Conservation (phyloP, 2,888 invertebrate species). For the Acleris cristana region DNA sequence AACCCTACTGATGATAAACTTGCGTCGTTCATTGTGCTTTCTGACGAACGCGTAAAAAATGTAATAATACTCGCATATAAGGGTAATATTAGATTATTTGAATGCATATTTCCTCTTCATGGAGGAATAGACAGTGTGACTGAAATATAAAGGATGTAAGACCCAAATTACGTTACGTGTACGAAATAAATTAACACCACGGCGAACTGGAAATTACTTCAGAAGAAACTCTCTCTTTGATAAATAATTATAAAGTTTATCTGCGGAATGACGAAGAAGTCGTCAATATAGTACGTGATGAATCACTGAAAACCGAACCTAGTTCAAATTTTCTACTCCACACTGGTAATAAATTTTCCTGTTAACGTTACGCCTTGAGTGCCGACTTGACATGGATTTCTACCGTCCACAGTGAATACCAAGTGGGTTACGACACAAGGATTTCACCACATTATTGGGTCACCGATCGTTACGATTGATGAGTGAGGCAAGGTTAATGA, state of each 20-base stretch:
- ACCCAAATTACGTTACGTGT: conserved; percentile 22
- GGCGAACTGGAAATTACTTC: not conserved
- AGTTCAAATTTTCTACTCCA: conserved; percentile 48
- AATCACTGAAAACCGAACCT: conserved; percentile 16
- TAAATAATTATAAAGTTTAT: too few species aligned
- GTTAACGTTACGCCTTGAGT: conserved; percentile 65
- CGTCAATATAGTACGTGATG: not conserved
- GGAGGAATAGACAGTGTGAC: conserved; percentile 33
- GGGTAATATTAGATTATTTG: conserved; percentile 52
- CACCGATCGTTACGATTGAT: conserved; percentile 66
- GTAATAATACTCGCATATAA: conserved; percentile 28
- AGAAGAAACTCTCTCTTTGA: too few species aligned
- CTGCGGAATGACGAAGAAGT: too few species aligned
- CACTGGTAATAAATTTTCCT: conserved; percentile 73
- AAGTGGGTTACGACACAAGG: conserved; percentile 77
- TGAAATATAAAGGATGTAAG: conserved; percentile 24
- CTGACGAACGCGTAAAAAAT: conserved; percentile 34
- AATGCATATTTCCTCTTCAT: conserved; percentile 50
- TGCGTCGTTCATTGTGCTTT: conserved; percentile 20
- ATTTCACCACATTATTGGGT: conserved; percentile 82
- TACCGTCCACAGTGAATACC: conserved; percentile 76
- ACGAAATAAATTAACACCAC: conserved; percentile 8
- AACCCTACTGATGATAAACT: conserved; percentile 11
- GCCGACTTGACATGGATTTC: conserved; percentile 83
- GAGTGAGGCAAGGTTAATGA: conserved; percentile 57